Evolutionary conservation across 2,797 vertebrate species (phyloP).

Genomic region (Sebastes goodei): DNA sequence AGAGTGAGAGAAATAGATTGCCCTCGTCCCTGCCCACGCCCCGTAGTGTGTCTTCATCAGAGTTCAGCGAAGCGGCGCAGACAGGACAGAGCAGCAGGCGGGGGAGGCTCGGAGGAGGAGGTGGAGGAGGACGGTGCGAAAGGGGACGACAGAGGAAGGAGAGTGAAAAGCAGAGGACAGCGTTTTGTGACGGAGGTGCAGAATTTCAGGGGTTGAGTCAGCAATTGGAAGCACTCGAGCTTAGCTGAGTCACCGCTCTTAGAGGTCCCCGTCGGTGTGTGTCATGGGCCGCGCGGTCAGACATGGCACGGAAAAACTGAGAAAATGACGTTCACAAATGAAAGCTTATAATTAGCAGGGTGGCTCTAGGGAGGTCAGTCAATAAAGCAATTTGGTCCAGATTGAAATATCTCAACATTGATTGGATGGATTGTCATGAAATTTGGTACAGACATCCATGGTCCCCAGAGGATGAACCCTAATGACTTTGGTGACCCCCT

Average conservation of each 20-base stretch:
- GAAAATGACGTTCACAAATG: conserved; percentile 18
- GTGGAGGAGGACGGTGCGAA: conserved; percentile 37
- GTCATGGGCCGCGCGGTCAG: conserved; percentile 8
- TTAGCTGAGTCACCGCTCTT: conserved; percentile 72
- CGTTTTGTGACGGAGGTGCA: conserved; percentile 61
- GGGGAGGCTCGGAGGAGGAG: conserved; percentile 33
- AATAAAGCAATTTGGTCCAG: background rate
- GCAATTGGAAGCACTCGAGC: conserved; percentile 60
- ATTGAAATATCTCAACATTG: background rate
- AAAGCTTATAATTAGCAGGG: background rate
- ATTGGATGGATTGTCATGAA: background rate
- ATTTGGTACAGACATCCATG: background rate
- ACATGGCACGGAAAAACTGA: background rate
- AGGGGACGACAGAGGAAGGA: conserved; percentile 56
- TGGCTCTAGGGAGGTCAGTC: background rate
- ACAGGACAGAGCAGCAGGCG: conserved; percentile 64
- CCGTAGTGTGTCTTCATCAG: conserved; percentile 79
- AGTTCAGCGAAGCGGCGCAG: conserved; percentile 67
- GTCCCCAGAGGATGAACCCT: background rate
- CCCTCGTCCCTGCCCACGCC: conserved; percentile 69
- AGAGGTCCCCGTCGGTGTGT: conserved; percentile 40
- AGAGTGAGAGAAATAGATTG: conserved; percentile 73
- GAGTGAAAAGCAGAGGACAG: conserved; percentile 70
- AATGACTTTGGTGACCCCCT: background rate
- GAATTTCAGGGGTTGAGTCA: conserved; percentile 73